Conservation (phyloP, 2,888 invertebrate genomes). For the Acleris emargana region DNA sequence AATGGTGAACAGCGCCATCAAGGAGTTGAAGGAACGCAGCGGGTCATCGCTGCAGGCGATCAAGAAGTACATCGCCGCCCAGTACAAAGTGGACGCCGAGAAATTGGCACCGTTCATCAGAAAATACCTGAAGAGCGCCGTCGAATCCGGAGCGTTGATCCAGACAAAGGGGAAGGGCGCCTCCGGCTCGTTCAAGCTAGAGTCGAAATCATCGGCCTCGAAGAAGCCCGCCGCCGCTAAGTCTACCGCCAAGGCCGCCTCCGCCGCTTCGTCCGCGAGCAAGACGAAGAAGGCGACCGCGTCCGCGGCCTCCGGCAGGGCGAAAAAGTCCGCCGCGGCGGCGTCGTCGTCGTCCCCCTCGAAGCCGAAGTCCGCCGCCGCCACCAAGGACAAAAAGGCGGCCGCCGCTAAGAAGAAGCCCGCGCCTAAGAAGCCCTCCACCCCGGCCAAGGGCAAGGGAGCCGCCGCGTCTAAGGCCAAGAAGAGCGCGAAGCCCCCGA, state of each 20-base stretch:
- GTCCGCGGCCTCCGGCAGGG: conserved; percentile 41
- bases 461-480: conserved; percentile 55
- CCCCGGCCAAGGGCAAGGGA: conserved; percentile 43
- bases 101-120: conserved; percentile 84
- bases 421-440: conserved; percentile 35
- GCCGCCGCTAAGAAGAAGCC: conserved; percentile 43
- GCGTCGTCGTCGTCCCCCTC: conserved; percentile 25
- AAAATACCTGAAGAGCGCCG: conserved; percentile 82
- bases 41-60: conserved; percentile 84
- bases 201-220: conserved; percentile 48
- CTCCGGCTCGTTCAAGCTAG: conserved; percentile 71
- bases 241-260: conserved; percentile 46
- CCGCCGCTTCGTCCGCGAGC: conserved; percentile 43
- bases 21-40: conserved; percentile 78
- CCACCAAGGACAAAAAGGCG: conserved; percentile 41
- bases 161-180: conserved; percentile 84
- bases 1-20: conserved; percentile 72
- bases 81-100: conserved; percentile 84
- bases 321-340: conserved; percentile 48
- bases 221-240: conserved; percentile 41
- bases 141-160: conserved; percentile 78
- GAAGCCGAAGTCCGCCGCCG: conserved; percentile 42
- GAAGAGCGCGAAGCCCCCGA: conserved; percentile 58
- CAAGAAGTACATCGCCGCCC: conserved; percentile 85
- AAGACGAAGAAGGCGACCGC: conserved; percentile 46